Percentiles rank a stretch among this genome's conserved stretches.
These are phyloP conservation scores for Diabrotica balteata DNA, from an alignment of 2,888 invertebrate species.

Conservation along the genomic window DNA sequence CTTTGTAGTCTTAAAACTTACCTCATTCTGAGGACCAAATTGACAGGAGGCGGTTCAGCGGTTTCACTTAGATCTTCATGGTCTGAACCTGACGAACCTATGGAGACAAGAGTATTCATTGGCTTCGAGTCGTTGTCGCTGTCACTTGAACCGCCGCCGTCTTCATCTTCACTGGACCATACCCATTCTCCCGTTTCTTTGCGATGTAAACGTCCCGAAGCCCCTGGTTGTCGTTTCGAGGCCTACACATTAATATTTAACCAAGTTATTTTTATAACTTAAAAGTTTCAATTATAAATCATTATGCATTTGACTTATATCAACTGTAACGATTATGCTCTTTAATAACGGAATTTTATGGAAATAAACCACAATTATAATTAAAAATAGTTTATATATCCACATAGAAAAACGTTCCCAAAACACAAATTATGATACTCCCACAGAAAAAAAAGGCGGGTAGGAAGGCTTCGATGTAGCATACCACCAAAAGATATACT, in stretches of 20 bases:
- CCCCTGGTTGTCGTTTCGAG: constrained; percentile 83
- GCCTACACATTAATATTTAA: constrained; percentile 57
- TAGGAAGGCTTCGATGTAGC: too few species aligned
- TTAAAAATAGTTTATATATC: too few species aligned
- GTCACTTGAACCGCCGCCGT: constrained; percentile 68
- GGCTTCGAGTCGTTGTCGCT: constrained; percentile 63
- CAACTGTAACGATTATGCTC: too few species aligned
- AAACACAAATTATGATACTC: too few species aligned
- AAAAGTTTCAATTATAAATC: too few species aligned
- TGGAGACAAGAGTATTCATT: constrained; percentile 59
- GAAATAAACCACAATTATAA: too few species aligned
- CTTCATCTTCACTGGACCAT: constrained; percentile 94
- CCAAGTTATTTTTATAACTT: too few species aligned
- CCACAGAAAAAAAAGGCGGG: too few species aligned
- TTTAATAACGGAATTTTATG: too few species aligned
- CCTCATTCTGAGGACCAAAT: constrained; percentile 90
- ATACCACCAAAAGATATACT: too few species aligned
- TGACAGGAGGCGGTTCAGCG: constrained; percentile 64
- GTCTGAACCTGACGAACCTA: constrained; percentile 58
- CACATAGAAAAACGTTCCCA: too few species aligned
- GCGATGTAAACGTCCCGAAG: constrained; percentile 85
- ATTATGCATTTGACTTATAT: too few species aligned
- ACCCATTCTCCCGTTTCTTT: constrained; percentile 98
- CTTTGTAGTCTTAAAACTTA: constrained; percentile 49
- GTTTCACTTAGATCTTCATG: constrained; percentile 60